A percentile compares a stretch with the other conserved stretches of the same genome.
phyloP scores from a whole-genome alignment of 23 tunicate genomes.

The Clavelina lepadiformis region DNA sequence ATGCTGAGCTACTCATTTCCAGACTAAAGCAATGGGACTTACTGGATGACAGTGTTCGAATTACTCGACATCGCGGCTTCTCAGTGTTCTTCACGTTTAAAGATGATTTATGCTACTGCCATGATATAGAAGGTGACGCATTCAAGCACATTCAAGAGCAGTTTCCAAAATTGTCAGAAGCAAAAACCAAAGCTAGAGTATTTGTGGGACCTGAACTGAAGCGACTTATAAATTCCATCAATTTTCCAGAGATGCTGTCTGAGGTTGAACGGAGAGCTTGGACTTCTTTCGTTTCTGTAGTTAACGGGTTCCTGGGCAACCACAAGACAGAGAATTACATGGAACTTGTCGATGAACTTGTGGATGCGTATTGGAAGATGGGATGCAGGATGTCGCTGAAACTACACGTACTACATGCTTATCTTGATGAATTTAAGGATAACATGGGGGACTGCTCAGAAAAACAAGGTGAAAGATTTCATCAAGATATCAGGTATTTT shows the following conservation, averaged over 20 bases:
- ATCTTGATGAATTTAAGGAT: constrained; percentile 25
- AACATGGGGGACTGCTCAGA: constrained; percentile 22
- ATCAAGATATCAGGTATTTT: too few relatives aligned
- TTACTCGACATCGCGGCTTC: constrained; percentile 29
- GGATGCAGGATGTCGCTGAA: constrained; percentile 37
- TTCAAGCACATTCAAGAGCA: constrained; percentile 33
- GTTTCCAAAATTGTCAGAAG: constrained; percentile 25
- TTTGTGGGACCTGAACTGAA: constrained; percentile 32
- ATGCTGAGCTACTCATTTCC: constrained; percentile 28
- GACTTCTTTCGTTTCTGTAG: constrained; percentile 27
- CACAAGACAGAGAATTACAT: constrained; percentile 22
- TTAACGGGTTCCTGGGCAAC: constrained; percentile 24
- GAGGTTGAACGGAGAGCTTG: constrained; percentile 34
- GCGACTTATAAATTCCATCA: constrained; percentile 23
- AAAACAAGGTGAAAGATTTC: too few relatives aligned
- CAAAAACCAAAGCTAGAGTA: constrained; percentile 30
- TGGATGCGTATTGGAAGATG: constrained; percentile 25
- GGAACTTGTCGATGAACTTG: constrained; percentile 24
- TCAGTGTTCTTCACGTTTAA: constrained; percentile 17
- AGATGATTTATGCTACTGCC: constrained; percentile 27
- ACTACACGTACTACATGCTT: constrained; percentile 21
- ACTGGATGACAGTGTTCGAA: constrained; percentile 13
- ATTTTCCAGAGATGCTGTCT: constrained; percentile 24
- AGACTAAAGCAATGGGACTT: constrained; percentile 35
- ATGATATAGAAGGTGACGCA: constrained; percentile 25